Percentiles rank a stretch among this genome's conserved stretches.
phyloP scores from a whole-genome alignment of 2,888 invertebrate species.

The Ormyrus pomaceus region DNA sequence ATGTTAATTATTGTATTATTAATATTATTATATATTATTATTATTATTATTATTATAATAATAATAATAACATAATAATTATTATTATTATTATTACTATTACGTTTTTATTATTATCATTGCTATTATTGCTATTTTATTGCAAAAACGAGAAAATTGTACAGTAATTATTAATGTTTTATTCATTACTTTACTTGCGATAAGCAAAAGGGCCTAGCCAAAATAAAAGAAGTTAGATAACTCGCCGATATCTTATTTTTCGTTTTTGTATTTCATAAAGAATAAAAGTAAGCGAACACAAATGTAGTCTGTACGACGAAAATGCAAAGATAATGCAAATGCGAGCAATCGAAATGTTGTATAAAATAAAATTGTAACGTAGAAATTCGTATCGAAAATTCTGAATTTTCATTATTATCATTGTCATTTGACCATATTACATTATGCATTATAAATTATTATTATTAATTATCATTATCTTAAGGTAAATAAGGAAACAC shows the following conservation, averaged over 20 bases:
- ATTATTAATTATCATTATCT: conserved; percentile 53
- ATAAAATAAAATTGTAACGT: conserved; percentile 56
- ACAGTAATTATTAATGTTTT: conserved; percentile 54
- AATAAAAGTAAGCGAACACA: conserved; percentile 33
- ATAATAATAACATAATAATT: conserved; percentile 61
- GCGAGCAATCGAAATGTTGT: conserved; percentile 55
- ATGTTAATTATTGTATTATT: conserved; percentile 68
- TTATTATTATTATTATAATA: conserved; percentile 64
- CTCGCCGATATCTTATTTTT: conserved; percentile 47
- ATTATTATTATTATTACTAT: conserved; percentile 61
- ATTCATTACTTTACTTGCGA: conserved; percentile 53
- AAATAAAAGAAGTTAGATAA: conserved; percentile 52
- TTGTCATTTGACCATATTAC: conserved; percentile 57
- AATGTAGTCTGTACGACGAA: conserved; percentile 49
- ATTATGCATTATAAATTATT: conserved; percentile 56
- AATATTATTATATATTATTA: conserved; percentile 67
- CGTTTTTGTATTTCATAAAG: conserved; percentile 52
- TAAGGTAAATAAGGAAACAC: conserved; percentile 54
- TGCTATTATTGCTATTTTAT: conserved; percentile 60
- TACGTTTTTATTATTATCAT: conserved; percentile 62
- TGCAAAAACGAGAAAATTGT: conserved; percentile 54
- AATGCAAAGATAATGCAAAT: conserved; percentile 47
- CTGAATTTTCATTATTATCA: conserved; percentile 58
- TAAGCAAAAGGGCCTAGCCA: conserved; percentile 58
- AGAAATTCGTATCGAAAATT: conserved; percentile 56